Percentiles rank a stretch among this genome's conserved stretches.
phyloP scores from a whole-genome alignment of 2,113 vertebrate species.

The Ramphastos sulfuratus region DNA sequence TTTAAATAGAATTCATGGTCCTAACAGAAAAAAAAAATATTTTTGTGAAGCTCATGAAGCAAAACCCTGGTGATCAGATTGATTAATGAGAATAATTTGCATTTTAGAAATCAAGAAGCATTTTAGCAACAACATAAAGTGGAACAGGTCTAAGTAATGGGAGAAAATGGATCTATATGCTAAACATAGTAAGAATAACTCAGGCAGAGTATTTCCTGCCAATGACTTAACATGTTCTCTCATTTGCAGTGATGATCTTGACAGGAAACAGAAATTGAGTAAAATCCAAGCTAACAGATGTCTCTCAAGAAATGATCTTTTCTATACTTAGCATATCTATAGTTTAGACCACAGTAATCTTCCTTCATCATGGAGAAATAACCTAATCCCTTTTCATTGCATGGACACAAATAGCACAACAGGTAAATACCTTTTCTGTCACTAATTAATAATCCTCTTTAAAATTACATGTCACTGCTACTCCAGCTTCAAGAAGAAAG shows the following conservation, averaged over 20 bases:
- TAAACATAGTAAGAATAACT: neutral
- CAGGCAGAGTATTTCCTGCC: neutral
- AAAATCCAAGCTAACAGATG: constrained; percentile 13
- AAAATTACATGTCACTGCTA: neutral
- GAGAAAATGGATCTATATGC: neutral
- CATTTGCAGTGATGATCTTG: neutral
- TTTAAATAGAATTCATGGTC: neutral
- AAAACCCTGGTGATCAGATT: neutral
- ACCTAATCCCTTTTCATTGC: neutral
- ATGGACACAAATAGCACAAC: neutral
- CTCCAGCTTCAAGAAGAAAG: neutral
- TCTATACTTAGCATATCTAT: neutral
- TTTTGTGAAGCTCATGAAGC: neutral
- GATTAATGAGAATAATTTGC: neutral
- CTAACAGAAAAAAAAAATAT: neutral
- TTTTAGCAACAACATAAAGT: neutral
- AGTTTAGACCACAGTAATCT: neutral
- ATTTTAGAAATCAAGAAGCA: neutral
- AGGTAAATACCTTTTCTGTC: neutral
- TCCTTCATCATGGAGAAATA: neutral
- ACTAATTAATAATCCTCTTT: neutral
- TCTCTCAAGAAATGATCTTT: neutral
- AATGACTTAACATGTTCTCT: neutral
- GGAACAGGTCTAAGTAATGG: neutral
- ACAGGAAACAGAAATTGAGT: constrained; percentile 4